These are phyloP conservation scores for Onchidella celtica DNA, from an alignment of 2,888 invertebrate species.

Conservation along the genomic window DNA sequence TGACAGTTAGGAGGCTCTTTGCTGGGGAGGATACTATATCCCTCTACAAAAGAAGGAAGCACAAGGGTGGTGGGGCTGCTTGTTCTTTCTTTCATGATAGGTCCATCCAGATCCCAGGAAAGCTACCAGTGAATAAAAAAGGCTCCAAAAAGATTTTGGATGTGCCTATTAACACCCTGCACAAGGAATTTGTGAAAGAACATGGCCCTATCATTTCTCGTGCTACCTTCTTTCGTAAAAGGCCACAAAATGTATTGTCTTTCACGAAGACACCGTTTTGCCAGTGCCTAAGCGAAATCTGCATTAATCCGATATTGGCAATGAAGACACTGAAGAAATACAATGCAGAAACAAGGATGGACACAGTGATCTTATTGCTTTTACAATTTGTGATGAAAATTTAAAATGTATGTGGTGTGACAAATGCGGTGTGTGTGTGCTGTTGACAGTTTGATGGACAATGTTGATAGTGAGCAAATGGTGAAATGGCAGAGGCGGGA, in stretches of 20 bases:
- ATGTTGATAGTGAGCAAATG: slow-evolving; percentile 1
- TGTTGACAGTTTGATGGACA: neutral
- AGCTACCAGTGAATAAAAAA: neutral
- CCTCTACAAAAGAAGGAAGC: neutral
- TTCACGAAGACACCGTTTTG: slow-evolving; percentile 4
- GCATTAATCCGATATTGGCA: neutral
- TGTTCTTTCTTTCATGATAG: neutral
- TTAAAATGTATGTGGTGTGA: slow-evolving; percentile 1
- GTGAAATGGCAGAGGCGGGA: neutral
- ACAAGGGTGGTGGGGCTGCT: neutral
- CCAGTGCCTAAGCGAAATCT: slow-evolving; percentile 1
- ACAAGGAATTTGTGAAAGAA: neutral
- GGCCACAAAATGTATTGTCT: slow-evolving; percentile 7
- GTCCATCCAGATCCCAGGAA: slow-evolving; percentile 9
- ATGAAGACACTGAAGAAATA: neutral
- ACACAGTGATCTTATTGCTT: neutral
- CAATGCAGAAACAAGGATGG: neutral
- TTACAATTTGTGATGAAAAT: slow-evolving; percentile 16
- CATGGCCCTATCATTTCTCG: slow-evolving; percentile 5
- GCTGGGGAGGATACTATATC: neutral
- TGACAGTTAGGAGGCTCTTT: neutral
- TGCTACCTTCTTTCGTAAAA: neutral
- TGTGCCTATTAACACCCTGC: neutral
- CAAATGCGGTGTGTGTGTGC: neutral
- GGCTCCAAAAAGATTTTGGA: neutral